phyloP scores from a whole-genome alignment of 37 sponge, comb jelly and placozoan genomes.

The Crambe crambe region DNA sequence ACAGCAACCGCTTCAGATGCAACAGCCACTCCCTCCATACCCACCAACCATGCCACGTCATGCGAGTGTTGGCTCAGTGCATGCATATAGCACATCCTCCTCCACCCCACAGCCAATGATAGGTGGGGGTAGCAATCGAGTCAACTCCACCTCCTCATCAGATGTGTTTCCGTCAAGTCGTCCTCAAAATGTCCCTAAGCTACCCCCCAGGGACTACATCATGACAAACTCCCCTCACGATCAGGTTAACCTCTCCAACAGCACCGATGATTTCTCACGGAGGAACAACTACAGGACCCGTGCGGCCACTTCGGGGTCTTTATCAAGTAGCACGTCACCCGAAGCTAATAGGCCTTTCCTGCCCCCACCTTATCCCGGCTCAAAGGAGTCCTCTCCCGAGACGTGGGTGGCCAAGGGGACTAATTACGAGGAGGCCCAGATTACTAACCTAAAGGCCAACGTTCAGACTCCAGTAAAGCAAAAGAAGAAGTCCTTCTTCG shows the following conservation, averaged over 20 bases:
- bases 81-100: not conserved
- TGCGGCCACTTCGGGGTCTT: not conserved
- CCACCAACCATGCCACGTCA: slow-evolving; percentile 3
- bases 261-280: too few relatives aligned
- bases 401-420: not conserved
- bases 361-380: not conserved
- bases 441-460: not conserved
- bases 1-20: not conserved
- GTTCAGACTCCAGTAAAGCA: not conserved
- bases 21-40: not conserved
- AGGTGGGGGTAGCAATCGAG: not conserved
- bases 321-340: not conserved
- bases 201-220: not conserved
- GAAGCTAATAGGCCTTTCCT: not conserved
- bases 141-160: not conserved
- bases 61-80: too few relatives aligned
- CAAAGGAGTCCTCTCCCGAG: slow-evolving; percentile 1
- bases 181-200: not conserved
- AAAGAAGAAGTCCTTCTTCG: slow-evolving; percentile 6
- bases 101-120: not conserved
- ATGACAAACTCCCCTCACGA: not conserved
- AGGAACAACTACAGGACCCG: too few relatives aligned
- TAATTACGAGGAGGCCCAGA: not conserved
- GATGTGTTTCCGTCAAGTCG: not conserved
- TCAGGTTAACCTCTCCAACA: too few relatives aligned